Conservation (phyloP, 2,113 vertebrate genomes). For the Sigmodon hispidus region DNA sequence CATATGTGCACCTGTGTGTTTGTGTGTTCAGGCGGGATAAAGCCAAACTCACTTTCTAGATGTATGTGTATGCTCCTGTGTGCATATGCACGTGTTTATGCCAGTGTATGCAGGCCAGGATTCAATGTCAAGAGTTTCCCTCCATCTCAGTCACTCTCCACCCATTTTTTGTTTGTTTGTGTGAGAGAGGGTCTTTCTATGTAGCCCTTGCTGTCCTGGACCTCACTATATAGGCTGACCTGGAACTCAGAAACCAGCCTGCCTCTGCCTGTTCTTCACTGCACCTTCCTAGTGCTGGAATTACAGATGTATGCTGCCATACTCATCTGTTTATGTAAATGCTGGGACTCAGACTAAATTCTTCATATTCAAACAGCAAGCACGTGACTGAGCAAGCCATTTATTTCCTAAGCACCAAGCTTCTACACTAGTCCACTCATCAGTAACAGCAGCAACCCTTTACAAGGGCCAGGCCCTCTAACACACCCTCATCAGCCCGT, state of each 20-base stretch:
- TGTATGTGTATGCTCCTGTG: background rate
- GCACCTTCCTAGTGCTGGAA: background rate
- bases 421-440: background rate
- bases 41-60: background rate
- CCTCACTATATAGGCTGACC: background rate
- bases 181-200: background rate
- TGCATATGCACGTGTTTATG: background rate
- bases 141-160: background rate
- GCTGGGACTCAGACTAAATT: background rate
- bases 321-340: background rate
- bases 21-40: background rate
- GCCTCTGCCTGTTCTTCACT: background rate
- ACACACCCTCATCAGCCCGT: background rate
- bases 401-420: background rate
- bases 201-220: background rate
- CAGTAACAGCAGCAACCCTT: no score
- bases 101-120: background rate
- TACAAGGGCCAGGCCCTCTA: fast-evolving
- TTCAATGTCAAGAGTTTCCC: background rate
- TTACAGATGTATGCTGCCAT: background rate
- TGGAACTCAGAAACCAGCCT: background rate
- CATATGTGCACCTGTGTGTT: background rate
- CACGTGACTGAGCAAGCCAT: background rate
- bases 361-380: background rate
- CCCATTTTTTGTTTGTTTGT: background rate